A percentile compares a stretch with the other conserved stretches of the same genome.
Evolutionary conservation across 2,888 invertebrate genomes (phyloP).

Genomic region (Drosophila limbata): DNA sequence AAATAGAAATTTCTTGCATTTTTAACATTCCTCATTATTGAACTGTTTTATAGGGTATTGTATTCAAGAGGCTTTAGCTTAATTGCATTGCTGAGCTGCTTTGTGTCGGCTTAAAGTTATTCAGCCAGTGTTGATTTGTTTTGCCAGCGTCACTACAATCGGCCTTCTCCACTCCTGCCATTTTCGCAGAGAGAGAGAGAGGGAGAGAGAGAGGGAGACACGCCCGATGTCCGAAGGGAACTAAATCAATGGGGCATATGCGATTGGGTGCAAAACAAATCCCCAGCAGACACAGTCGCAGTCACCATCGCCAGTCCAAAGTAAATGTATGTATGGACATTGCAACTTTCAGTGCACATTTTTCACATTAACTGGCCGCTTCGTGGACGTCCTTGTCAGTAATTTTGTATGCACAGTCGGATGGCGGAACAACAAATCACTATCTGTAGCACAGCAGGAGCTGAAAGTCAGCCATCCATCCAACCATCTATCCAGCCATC

Average conservation of each 20-base stretch:
- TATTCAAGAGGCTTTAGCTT: conserved; percentile 47
- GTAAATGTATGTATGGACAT: conserved; percentile 67
- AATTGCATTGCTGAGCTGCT: conserved; percentile 76
- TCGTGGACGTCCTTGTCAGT: conserved; percentile 61
- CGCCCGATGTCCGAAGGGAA: conserved; percentile 33
- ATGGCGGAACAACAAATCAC: conserved; percentile 76
- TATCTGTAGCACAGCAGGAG: conserved; percentile 54
- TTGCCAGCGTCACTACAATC: conserved; percentile 33
- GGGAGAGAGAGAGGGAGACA: neutral
- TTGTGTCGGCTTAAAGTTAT: conserved; percentile 75
- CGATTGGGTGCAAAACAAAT: conserved; percentile 55
- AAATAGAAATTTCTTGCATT: too few species aligned
- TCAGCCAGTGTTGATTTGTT: conserved; percentile 65
- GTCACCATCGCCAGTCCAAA: conserved; percentile 27
- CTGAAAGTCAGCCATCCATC: conserved; percentile 29
- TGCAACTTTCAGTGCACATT: conserved; percentile 70
- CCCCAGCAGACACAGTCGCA: conserved; percentile 16
- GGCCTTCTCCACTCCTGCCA: neutral
- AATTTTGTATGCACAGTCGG: conserved; percentile 76
- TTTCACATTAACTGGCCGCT: conserved; percentile 76
- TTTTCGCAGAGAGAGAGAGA: neutral
- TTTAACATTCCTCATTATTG: too few species aligned
- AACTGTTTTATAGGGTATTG: conserved; percentile 23
- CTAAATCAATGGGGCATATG: conserved; percentile 68
- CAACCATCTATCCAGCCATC: conserved; percentile 6